These are phyloP conservation scores for Cyclopterus lumpus DNA, from an alignment of 2,797 vertebrate genomes.

Conservation along the genomic window DNA sequence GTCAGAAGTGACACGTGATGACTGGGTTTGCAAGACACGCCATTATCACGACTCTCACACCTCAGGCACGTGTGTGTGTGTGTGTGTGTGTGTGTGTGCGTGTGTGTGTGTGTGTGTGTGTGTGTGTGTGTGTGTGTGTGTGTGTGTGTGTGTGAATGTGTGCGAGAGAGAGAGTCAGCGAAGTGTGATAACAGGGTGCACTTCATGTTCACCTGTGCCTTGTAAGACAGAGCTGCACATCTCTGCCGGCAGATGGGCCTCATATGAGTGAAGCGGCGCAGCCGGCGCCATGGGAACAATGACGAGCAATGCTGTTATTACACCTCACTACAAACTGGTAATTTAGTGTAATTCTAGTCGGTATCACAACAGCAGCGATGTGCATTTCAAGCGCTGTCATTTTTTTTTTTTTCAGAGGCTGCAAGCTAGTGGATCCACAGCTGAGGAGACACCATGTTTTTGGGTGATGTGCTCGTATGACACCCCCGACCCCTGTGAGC, in stretches of 20 bases:
- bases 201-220: conserved; percentile 30
- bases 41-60: conserved; percentile 68
- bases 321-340: conserved; percentile 60
- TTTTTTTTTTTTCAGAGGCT: conserved; percentile 30
- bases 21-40: conserved; percentile 66
- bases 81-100: conserved; percentile 21
- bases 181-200: conserved; percentile 57
- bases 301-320: conserved; percentile 55
- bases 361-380: conserved; percentile 68
- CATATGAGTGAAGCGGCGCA: conserved; percentile 18
- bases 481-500: conserved; percentile 30
- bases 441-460: conserved; percentile 22
- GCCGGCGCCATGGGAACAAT: conserved; percentile 55
- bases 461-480: conserved; percentile 7
- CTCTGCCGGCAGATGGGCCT: conserved; percentile 52
- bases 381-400: conserved; percentile 63
- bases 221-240: conserved; percentile 41
- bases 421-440: background rate
- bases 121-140: conserved; percentile 20
- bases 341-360: conserved; percentile 69
- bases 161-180: conserved; percentile 14
- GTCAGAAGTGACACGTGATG: conserved; percentile 73
- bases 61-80: conserved; percentile 37
- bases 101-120: conserved; percentile 23
- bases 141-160: conserved; percentile 25